Evolutionary conservation across 1,140 invertebrate species (phyloP), one percentile per base, ranked within the genome.

Genomic region (Drosophila setifemur): DNA sequence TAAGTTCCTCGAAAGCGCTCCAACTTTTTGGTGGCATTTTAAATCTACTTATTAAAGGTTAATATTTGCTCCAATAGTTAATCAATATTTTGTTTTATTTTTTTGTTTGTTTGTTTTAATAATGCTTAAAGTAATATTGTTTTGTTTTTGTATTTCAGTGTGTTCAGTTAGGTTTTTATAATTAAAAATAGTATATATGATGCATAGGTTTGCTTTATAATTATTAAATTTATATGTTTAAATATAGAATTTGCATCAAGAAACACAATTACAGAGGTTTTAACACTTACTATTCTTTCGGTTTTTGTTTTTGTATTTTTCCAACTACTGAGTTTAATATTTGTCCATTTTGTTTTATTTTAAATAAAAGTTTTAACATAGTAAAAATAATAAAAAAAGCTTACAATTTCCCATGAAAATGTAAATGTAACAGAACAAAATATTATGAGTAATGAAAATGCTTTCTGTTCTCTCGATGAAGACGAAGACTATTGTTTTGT

Each of bases 321-420:
- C 55, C 31, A 50, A 58, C 70, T 78, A 71, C 58, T 49, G 73
- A 54, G 47, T 81, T 79, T 76, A 58, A 35, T 40, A 40, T 43
- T 74, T 55, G 28, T 45, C 11, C 23, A 28, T 55, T 57, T 54
- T 44, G 5, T 63, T 64, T 57, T 54, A 44, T 48, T 72, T 77
- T 83, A 73, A 78, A 76, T 78, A 76, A 76, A 82, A 73, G 60
- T 58, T 43, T 60, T 79, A 82, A 82, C 79, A 82, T 57, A 85
- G 78, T 82, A 78, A 78, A 82, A 85, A 70, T 79, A 53, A 79
- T 55, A 63, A 63, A n/a, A n/a, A 75, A 57, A 63, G 77, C 68
- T 57, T 73, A 60, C 57, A 82, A 66, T 60, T 25, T 19, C 4
- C 14, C 21, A 58, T 35, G 35, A 70, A 50, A 39, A 44, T 44